Evolutionary conservation across 23 tunicate species (phyloP).

Genomic region (Botrylloides violaceus): DNA sequence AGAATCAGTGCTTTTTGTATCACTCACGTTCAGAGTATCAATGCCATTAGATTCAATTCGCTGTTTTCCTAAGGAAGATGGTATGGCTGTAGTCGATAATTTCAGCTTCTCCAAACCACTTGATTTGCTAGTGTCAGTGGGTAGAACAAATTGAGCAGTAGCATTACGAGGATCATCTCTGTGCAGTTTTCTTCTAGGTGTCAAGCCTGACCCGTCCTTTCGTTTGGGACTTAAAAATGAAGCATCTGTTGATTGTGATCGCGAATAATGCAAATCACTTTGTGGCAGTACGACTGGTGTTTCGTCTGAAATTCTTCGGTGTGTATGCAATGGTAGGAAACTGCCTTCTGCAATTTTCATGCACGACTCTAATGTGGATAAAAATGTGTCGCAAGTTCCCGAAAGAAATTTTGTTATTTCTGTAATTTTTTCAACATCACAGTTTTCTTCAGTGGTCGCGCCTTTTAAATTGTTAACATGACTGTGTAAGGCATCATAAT

Average conservation of each 20-base stretch:
- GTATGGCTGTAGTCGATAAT: not conserved
- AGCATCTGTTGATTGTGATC: not conserved
- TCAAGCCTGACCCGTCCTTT: not conserved
- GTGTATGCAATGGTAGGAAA: slow-evolving; percentile 23
- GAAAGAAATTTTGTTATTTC: slow-evolving; percentile 65
- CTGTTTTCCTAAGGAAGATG: not conserved
- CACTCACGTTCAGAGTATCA: not conserved
- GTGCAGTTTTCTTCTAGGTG: not conserved
- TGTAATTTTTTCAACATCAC: not conserved
- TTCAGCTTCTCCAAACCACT: not conserved
- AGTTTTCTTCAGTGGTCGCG: slow-evolving; percentile 13
- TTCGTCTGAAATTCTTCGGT: slow-evolving; percentile 6
- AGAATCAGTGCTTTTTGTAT: not conserved
- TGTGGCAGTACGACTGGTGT: not conserved
- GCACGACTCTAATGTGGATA: slow-evolving; percentile 48
- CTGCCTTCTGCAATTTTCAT: slow-evolving; percentile 44
- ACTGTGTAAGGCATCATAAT: slow-evolving; percentile 61
- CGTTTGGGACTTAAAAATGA: not conserved
- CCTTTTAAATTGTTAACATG: slow-evolving; percentile 65
- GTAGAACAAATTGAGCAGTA: not conserved
- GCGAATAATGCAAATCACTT: not conserved
- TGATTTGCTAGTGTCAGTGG: not conserved
- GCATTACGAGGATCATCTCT: not conserved
- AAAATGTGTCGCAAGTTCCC: slow-evolving; percentile 85
- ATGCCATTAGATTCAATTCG: not conserved